Conservation (phyloP, 2,113 vertebrate genomes). For the Heteronetta atricapilla region DNA sequence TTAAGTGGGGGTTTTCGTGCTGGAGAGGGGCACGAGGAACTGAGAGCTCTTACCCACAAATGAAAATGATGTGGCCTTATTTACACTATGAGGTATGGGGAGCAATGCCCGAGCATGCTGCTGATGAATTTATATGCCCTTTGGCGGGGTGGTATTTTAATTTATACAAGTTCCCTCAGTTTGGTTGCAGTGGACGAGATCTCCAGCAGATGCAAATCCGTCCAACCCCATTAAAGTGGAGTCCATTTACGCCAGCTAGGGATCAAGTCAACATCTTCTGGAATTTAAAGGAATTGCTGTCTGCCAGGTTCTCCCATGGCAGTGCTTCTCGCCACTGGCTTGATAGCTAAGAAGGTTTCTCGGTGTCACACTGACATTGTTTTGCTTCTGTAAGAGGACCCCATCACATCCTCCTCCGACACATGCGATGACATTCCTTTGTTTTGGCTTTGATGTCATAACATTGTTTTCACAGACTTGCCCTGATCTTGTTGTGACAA, state of each 20-base stretch:
- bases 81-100: background rate
- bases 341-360: background rate
- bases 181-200: constrained; percentile 2
- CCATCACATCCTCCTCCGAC: background rate
- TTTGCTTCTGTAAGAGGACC: constrained; percentile 6
- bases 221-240: background rate
- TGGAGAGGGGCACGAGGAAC: background rate
- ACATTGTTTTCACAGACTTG: constrained; percentile 2
- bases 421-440: background rate
- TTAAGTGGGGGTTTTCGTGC: constrained; percentile 1
- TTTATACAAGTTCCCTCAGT: background rate
- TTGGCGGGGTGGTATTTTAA: background rate
- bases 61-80: constrained; percentile 51
- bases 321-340: background rate
- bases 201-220: background rate
- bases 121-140: background rate
- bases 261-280: background rate
- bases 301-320: background rate
- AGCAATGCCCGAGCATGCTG: background rate
- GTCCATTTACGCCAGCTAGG: background rate
- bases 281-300: background rate
- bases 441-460: constrained; percentile 54
- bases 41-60: constrained; percentile 46
- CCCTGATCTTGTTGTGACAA: constrained; percentile 18
- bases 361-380: background rate